phyloP scores from a whole-genome alignment of 2,888 invertebrate genomes.

The Tetrapedia diversipes region DNA sequence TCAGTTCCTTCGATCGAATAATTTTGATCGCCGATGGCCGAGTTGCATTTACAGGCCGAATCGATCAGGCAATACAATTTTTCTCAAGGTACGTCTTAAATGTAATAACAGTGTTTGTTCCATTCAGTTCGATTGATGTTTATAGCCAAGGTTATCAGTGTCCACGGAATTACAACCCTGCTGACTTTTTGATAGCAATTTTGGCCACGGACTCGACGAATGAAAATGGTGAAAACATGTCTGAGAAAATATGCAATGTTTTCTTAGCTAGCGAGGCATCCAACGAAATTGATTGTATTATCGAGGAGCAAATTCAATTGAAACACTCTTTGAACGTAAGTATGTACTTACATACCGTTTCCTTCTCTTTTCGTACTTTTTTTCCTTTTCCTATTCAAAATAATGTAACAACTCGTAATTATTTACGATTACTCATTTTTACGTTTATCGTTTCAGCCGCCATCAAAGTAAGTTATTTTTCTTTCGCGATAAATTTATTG shows the following conservation, averaged over 20 bases:
- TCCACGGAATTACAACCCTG: conserved; percentile 93
- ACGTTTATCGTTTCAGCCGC: neutral
- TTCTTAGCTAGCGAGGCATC: conserved; percentile 91
- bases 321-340: neutral
- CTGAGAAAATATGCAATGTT: conserved; percentile 90
- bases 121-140: no score
- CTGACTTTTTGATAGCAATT: conserved; percentile 94
- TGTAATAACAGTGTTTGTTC: neutral
- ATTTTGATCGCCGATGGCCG: conserved; percentile 94
- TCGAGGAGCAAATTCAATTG: conserved; percentile 86
- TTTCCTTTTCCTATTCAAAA: no score
- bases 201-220: conserved; percentile 91
- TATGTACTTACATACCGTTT: neutral
- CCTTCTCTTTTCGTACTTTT: no score
- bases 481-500: neutral
- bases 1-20: conserved; percentile 91
- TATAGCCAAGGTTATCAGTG: conserved; percentile 89
- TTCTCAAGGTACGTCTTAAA: conserved; percentile 86
- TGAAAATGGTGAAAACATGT: conserved; percentile 88
- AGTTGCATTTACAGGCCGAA: conserved; percentile 92
- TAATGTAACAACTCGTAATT: no score
- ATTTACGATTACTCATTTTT: no score
- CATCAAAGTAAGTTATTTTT: neutral
- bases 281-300: conserved; percentile 89
- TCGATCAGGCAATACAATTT: conserved; percentile 86